Evolutionary conservation across 2,888 invertebrate species (phyloP).

Genomic region (Troides helena): DNA sequence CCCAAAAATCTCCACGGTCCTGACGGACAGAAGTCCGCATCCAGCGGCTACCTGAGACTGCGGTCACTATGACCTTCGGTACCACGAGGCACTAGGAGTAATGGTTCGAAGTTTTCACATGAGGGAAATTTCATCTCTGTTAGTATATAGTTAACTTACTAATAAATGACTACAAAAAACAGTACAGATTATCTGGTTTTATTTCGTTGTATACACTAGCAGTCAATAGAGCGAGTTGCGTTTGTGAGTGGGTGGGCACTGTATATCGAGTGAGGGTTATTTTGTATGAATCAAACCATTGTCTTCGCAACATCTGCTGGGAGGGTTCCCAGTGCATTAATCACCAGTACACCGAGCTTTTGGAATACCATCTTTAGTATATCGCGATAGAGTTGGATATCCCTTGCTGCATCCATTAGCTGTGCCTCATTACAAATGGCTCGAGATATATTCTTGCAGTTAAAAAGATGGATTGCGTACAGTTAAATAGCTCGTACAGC

Average conservation of each 20-base stretch:
- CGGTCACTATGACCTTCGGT: too few relatives aligned
- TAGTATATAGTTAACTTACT: too few relatives aligned
- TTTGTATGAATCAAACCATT: slow-evolving; percentile 26
- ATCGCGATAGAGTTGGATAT: neutral
- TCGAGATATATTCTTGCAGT: neutral
- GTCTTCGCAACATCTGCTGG: slow-evolving; percentile 21
- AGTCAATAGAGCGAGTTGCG: neutral
- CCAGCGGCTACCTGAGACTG: too few relatives aligned
- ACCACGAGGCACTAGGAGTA: too few relatives aligned
- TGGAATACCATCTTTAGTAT: slow-evolving; percentile 1
- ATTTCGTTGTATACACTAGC: too few relatives aligned
- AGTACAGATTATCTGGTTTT: too few relatives aligned
- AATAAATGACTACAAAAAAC: too few relatives aligned
- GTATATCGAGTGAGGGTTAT: slow-evolving; percentile 6
- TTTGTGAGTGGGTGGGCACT: neutral
- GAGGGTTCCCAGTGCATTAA: slow-evolving; percentile 25
- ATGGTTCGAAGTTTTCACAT: too few relatives aligned
- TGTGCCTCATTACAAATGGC: slow-evolving; percentile 1
- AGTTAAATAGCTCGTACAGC: neutral
- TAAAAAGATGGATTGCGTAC: slow-evolving; percentile 18
- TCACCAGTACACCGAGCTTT: neutral
- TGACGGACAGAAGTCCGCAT: too few relatives aligned
- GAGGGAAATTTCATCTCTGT: too few relatives aligned
- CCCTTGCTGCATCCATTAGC: neutral
- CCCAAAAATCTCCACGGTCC: too few relatives aligned